These are phyloP conservation scores for Himalopsyche kuldschensis DNA, from an alignment of 2,888 invertebrate genomes.

Conservation along the genomic window DNA sequence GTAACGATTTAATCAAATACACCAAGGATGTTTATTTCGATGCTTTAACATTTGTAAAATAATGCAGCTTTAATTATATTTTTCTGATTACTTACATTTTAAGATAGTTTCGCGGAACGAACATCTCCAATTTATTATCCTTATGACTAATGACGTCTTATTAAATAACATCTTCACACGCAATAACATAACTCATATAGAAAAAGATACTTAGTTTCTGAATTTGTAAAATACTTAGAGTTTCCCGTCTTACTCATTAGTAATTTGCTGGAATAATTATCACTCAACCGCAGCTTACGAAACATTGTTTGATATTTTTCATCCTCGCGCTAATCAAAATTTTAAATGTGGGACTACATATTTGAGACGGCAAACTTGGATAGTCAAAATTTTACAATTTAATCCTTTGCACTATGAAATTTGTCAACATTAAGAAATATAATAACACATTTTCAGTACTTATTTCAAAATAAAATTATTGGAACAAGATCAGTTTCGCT, in stretches of 20 bases:
- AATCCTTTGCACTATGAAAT: too few species aligned
- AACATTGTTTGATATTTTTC: not conserved
- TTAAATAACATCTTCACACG: not conserved
- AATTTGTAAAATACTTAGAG: not conserved
- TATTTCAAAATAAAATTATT: too few species aligned
- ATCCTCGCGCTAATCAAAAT: constrained; percentile 9
- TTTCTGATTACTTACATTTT: too few species aligned
- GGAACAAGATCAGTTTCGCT: too few species aligned
- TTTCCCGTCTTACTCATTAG: constrained; percentile 17
- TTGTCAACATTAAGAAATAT: too few species aligned
- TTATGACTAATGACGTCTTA: not conserved
- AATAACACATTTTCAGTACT: too few species aligned
- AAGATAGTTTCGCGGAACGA: not conserved
- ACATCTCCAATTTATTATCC: not conserved
- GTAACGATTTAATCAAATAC: too few species aligned
- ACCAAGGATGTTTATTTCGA: too few species aligned
- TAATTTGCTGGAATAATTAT: constrained; percentile 19
- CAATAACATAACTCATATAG: not conserved
- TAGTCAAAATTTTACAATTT: not conserved
- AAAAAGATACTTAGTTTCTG: not conserved
- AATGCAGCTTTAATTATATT: too few species aligned
- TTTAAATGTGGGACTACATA: not conserved
- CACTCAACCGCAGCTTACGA: constrained; percentile 17
- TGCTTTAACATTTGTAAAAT: too few species aligned
- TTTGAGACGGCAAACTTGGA: not conserved